Conservation (phyloP, 2,888 invertebrate species). For the Eupithecia exiguata region DNA sequence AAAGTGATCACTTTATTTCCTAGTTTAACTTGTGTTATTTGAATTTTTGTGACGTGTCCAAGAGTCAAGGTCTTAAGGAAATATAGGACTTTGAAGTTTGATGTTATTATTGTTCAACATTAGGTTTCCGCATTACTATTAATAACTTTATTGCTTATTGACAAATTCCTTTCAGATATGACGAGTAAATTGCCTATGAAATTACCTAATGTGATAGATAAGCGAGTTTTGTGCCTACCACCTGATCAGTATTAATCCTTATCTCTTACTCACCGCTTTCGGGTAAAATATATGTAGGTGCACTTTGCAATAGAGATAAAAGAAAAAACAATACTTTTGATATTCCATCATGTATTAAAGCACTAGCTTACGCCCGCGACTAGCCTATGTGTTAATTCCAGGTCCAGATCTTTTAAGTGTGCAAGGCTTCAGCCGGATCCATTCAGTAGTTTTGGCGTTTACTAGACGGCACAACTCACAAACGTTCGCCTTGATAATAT, state of each 20-base stretch:
- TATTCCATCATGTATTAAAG: neutral
- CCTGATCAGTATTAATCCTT: neutral
- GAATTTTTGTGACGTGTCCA: too few relatives aligned
- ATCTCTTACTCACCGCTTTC: neutral
- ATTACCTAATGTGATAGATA: slow-evolving; percentile 2
- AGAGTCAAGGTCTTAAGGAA: too few relatives aligned
- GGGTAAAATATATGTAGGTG: neutral
- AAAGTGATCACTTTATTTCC: too few relatives aligned
- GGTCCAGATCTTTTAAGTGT: too few relatives aligned
- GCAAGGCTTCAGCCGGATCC: too few relatives aligned
- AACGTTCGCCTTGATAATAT: too few relatives aligned
- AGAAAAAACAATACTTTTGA: neutral
- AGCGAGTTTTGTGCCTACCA: neutral
- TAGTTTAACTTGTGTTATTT: too few relatives aligned
- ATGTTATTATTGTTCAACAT: neutral
- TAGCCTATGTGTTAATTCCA: too few relatives aligned
- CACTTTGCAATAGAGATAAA: neutral
- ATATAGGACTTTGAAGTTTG: too few relatives aligned
- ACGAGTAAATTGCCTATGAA: neutral
- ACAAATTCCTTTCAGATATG: neutral
- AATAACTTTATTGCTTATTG: neutral
- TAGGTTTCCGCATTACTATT: neutral
- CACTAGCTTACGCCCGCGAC: too few relatives aligned
- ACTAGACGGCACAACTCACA: too few relatives aligned
- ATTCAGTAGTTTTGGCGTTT: too few relatives aligned